These are phyloP conservation scores for Lysiphlebus fabarum DNA, from an alignment of 1,140 invertebrate species.

Conservation along the genomic window DNA sequence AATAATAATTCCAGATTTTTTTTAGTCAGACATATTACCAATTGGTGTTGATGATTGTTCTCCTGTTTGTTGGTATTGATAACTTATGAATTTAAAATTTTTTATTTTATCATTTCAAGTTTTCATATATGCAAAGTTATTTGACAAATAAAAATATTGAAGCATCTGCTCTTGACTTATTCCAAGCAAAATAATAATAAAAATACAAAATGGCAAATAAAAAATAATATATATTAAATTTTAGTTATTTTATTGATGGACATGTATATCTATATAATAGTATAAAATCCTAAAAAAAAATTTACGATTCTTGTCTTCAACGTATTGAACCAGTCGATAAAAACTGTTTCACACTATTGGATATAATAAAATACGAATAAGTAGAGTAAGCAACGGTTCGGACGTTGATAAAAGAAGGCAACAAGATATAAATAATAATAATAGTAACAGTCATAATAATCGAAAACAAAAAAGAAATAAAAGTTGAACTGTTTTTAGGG, in stretches of 20 bases:
- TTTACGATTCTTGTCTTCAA: slow-evolving; percentile 36
- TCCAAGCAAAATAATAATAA: no score
- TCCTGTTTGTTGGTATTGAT: no score
- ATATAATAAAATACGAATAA: slow-evolving; percentile 29
- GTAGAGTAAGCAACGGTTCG: slow-evolving; percentile 4
- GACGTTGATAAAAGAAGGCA: background rate
- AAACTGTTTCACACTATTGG: slow-evolving; percentile 35
- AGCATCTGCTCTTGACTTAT: no score
- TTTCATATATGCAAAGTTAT: no score
- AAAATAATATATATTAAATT: no score
- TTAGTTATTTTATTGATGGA: no score
- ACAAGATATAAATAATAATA: background rate
- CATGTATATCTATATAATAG: background rate
- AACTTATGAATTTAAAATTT: no score
- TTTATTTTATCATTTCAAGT: no score
- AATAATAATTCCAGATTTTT: slow-evolving; percentile 4
- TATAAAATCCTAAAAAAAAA: slow-evolving; percentile 21
- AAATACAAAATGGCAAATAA: no score
- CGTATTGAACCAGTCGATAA: slow-evolving; percentile 36
- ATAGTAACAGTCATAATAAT: slow-evolving; percentile 3
- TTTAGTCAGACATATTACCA: no score
- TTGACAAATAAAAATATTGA: no score
- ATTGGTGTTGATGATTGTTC: no score
- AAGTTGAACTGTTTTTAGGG: slow-evolving; percentile 13
- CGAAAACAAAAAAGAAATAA: background rate